A percentile compares a stretch with the other conserved stretches of the same genome.
phyloP scores from a whole-genome alignment of 2,113 vertebrate genomes.

The Delphinapterus leucas region DNA sequence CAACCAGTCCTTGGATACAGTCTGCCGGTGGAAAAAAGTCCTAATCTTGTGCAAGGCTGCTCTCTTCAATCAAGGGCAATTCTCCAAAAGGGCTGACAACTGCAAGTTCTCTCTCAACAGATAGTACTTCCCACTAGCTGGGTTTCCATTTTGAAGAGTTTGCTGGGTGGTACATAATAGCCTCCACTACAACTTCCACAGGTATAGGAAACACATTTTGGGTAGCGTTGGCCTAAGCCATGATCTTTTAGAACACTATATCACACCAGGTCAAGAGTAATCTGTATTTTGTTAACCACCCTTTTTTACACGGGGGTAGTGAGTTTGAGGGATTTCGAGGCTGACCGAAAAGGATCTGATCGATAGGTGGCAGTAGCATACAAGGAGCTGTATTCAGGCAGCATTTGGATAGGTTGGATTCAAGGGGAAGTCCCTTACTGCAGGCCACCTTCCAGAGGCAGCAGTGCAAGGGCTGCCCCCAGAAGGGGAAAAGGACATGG shows the following conservation, averaged over 20 bases:
- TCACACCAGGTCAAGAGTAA: not conserved
- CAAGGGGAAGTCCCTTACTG: not conserved
- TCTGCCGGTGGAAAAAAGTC: not conserved
- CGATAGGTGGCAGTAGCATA: not conserved
- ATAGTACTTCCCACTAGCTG: not conserved
- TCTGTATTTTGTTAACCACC: not conserved
- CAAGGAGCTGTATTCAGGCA: not conserved
- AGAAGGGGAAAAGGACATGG: not conserved
- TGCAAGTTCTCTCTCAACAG: not conserved
- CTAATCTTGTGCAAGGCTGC: not conserved
- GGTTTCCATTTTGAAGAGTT: not conserved
- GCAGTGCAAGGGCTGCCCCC: too few relatives aligned
- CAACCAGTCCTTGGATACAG: not conserved
- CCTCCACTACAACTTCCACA: not conserved
- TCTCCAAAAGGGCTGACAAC: not conserved
- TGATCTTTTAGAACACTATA: not conserved
- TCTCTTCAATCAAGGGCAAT: not conserved
- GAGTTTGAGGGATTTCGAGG: not conserved
- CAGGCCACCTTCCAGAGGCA: not conserved
- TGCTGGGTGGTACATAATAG: not conserved
- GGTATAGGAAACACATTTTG: not conserved
- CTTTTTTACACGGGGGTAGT: not conserved
- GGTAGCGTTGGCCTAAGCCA: not conserved
- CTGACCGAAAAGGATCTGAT: not conserved
- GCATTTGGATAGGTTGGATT: not conserved